Evolutionary conservation across 2,113 vertebrate genomes (phyloP).

Genomic region (Chaetura pelagica): DNA sequence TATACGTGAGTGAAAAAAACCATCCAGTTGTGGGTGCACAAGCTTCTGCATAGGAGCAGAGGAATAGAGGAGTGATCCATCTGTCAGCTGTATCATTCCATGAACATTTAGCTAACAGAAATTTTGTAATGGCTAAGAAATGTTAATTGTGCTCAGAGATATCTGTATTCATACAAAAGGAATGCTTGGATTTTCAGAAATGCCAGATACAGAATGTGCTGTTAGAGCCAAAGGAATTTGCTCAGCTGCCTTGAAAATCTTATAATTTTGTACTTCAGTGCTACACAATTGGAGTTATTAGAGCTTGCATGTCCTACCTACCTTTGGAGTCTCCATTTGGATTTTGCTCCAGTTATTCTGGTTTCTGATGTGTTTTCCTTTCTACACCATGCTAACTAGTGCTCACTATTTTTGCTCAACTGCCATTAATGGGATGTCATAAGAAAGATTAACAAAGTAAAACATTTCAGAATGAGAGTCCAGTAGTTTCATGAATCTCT

Average conservation of each 20-base stretch:
- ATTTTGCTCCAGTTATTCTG: neutral
- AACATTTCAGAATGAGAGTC: accelerated
- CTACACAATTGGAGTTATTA: neutral
- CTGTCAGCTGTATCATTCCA: neutral
- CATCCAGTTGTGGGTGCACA: neutral
- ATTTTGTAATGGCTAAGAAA: neutral
- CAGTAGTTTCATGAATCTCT: neutral
- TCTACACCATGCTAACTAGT: accelerated
- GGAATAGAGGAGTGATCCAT: neutral
- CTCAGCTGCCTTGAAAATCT: neutral
- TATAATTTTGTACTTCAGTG: neutral
- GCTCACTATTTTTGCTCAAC: neutral
- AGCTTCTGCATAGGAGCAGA: neutral
- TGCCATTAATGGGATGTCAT: neutral
- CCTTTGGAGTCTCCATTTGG: neutral
- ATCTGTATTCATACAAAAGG: neutral
- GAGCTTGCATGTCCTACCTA: neutral
- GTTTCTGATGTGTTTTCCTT: neutral
- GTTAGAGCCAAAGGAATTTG: neutral
- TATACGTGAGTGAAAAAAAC: neutral
- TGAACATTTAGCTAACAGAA: neutral
- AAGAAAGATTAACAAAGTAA: neutral
- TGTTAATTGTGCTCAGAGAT: neutral
- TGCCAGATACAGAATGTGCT: accelerated
- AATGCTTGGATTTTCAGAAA: neutral